Percentiles rank a stretch among this genome's conserved stretches.
These are phyloP conservation scores for Falcaria lacertinaria DNA, from an alignment of 2,888 invertebrate genomes.

Conservation along the genomic window DNA sequence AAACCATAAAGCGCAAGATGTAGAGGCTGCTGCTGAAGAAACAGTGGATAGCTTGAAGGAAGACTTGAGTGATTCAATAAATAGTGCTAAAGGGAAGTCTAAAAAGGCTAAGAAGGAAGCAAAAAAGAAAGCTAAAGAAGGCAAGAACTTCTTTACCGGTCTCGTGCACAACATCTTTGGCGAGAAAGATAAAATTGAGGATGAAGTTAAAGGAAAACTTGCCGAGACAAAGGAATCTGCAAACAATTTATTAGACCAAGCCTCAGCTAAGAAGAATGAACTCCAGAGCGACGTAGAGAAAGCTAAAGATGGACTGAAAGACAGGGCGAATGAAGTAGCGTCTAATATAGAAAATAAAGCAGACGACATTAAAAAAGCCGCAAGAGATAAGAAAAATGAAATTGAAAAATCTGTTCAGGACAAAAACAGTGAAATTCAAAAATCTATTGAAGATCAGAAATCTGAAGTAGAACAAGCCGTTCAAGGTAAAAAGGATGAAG, in stretches of 20 bases:
- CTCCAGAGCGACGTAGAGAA: slow-evolving; percentile 41
- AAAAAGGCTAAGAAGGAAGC: slow-evolving; percentile 39
- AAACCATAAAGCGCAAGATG: slow-evolving; percentile 42
- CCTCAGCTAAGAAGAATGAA: slow-evolving; percentile 51
- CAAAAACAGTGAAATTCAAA: slow-evolving; percentile 20
- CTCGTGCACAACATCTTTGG: slow-evolving; percentile 68
- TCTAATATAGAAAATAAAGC: slow-evolving; percentile 37
- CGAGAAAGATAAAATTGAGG: slow-evolving; percentile 69
- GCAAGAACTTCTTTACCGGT: slow-evolving; percentile 67
- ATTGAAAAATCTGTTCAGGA: slow-evolving; percentile 32
- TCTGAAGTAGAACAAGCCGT: slow-evolving; percentile 15
- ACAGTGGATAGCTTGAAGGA: slow-evolving; percentile 43
- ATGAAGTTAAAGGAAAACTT: slow-evolving; percentile 58
- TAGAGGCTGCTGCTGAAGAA: slow-evolving; percentile 43
- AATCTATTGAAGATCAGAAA: slow-evolving; percentile 17
- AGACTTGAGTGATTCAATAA: slow-evolving; percentile 49
- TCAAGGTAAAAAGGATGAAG: slow-evolving; percentile 29
- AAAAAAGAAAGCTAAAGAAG: slow-evolving; percentile 58
- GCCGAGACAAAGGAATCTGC: slow-evolving; percentile 57
- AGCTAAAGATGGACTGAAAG: slow-evolving; percentile 44
- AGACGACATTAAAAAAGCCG: slow-evolving; percentile 35
- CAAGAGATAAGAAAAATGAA: slow-evolving; percentile 34
- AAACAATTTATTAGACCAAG: slow-evolving; percentile 51
- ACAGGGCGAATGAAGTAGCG: slow-evolving; percentile 30
- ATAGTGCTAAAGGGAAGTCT: slow-evolving; percentile 47